Conservation (phyloP, 2,888 invertebrate genomes). For the Drosophila nr. medialis region DNA sequence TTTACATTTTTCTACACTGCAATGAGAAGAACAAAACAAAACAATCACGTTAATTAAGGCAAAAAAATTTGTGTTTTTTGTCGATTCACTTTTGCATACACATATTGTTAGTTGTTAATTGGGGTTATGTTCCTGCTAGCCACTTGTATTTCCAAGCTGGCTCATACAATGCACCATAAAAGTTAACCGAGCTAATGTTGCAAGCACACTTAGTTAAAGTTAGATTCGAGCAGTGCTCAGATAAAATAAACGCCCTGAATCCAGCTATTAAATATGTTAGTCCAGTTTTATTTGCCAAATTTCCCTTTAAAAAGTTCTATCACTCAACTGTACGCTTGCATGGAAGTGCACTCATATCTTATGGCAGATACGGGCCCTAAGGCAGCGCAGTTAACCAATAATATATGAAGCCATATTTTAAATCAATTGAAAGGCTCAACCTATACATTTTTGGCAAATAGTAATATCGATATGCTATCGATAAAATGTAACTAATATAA, state of each 20-base stretch:
- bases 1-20: constrained; percentile 83
- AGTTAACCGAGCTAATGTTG: neutral
- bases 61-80: neutral
- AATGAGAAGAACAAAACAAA: constrained; percentile 54
- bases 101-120: neutral
- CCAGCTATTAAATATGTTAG: neutral
- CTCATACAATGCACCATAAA: neutral
- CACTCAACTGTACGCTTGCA: neutral
- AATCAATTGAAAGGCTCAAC: neutral
- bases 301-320: neutral
- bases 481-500: neutral
- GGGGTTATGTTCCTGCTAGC: neutral
- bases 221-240: no score
- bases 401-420: neutral
- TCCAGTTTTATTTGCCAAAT: neutral
- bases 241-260: neutral
- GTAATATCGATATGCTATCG: neutral
- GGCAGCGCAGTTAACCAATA: neutral
- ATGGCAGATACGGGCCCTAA: neutral
- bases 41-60: constrained; percentile 8
- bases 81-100: neutral
- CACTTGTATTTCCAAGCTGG: neutral
- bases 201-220: neutral
- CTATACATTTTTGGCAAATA: neutral
- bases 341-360: neutral